Conservation (phyloP, 92 coral and sea anemone species). For the Palythoa grandis region DNA sequence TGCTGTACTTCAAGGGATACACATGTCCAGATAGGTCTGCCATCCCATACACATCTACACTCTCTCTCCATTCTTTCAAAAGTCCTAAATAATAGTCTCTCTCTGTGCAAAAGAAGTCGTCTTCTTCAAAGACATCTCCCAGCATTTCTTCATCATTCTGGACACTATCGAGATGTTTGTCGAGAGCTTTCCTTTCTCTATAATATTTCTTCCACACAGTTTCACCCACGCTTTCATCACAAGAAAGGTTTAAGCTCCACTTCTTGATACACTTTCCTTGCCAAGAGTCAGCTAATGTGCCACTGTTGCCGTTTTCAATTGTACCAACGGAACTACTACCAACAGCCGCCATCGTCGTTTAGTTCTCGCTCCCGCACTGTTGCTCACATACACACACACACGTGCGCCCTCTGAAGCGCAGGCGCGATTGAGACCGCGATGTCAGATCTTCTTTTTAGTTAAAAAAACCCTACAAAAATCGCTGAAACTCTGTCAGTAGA, state of each 20-base stretch:
- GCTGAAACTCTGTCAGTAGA: too few relatives aligned
- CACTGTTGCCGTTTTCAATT: background rate
- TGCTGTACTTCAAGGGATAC: constrained; percentile 14
- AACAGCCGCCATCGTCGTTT: background rate
- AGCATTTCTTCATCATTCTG: background rate
- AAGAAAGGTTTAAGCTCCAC: constrained; percentile 1
- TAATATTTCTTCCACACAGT: constrained; percentile 11
- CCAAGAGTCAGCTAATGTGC: background rate
- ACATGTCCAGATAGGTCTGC: background rate
- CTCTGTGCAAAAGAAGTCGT: background rate
- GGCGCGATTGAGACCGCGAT: too few relatives aligned
- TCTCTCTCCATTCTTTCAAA: constrained; percentile 10
- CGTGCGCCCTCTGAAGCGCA: too few relatives aligned
- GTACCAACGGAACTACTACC: background rate
- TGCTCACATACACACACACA: too few relatives aligned
- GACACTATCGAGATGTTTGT: background rate
- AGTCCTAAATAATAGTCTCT: background rate
- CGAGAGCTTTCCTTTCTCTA: background rate
- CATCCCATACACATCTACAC: constrained; percentile 6
- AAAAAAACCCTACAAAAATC: too few relatives aligned
- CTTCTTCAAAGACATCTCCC: background rate
- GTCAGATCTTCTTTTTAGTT: too few relatives aligned
- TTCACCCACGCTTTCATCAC: background rate
- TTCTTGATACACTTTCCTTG: background rate
- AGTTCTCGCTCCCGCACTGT: too few relatives aligned